Percentiles rank a stretch among this genome's conserved stretches.
Conservation (phyloP, 2,888 invertebrate species). For the Uloborus plumipes region DNA sequence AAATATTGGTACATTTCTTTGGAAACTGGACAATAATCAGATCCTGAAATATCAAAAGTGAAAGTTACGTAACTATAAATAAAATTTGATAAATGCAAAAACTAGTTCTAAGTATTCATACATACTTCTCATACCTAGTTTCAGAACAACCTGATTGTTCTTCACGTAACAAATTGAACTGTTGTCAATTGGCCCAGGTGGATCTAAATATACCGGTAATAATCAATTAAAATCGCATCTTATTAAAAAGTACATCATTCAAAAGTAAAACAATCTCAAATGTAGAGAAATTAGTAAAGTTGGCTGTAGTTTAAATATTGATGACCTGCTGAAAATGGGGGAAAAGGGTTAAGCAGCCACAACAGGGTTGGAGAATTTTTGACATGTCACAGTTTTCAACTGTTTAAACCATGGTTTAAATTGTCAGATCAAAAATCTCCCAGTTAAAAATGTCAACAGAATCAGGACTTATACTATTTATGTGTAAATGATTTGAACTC, state of each 20-base stretch:
- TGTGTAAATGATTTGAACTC: too few relatives aligned
- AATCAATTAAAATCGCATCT: not conserved
- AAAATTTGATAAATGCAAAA: not conserved
- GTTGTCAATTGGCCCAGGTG: slow-evolving; percentile 91
- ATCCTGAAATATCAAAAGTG: slow-evolving; percentile 69
- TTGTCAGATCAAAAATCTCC: too few relatives aligned
- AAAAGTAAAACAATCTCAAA: not conserved
- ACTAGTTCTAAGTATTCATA: not conserved
- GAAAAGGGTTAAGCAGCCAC: too few relatives aligned
- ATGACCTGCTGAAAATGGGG: too few relatives aligned
- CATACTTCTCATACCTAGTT: slow-evolving; percentile 63
- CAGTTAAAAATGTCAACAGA: too few relatives aligned
- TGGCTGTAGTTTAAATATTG: too few relatives aligned
- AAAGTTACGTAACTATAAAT: not conserved
- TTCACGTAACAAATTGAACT: slow-evolving; percentile 76
- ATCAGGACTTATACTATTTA: too few relatives aligned
- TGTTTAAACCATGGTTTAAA: too few relatives aligned
- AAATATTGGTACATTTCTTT: slow-evolving; percentile 91
- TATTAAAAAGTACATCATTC: too few relatives aligned
- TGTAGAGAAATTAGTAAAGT: not conserved
- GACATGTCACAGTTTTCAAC: too few relatives aligned
- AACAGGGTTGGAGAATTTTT: too few relatives aligned
- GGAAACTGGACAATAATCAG: slow-evolving; percentile 84
- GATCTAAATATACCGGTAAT: slow-evolving; percentile 74
- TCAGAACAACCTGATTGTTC: slow-evolving; percentile 69